Evolutionary conservation across 2,888 invertebrate genomes (phyloP).

Genomic region (Asteroscopus sphinx): DNA sequence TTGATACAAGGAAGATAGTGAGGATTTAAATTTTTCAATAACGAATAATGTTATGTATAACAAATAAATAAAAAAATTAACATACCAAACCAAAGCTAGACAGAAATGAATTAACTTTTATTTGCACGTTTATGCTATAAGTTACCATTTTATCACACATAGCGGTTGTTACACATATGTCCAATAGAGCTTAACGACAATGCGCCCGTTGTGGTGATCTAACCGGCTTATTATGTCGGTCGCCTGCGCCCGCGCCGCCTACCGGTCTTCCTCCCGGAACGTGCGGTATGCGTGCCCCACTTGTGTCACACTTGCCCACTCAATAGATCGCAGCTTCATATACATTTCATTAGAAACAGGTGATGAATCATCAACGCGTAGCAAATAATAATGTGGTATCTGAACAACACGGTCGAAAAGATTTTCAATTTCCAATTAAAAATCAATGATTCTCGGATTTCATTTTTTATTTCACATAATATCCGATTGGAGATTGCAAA

Average conservation of each 20-base stretch:
- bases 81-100: neutral
- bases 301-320: slow-evolving; percentile 56
- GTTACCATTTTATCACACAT: slow-evolving; percentile 17
- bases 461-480: slow-evolving; percentile 32
- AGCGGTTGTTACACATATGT: slow-evolving; percentile 39
- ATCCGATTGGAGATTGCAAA: slow-evolving; percentile 43
- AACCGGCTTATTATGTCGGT: slow-evolving; percentile 62
- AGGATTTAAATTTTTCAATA: too few relatives aligned
- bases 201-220: slow-evolving; percentile 53
- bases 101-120: neutral
- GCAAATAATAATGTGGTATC: slow-evolving; percentile 11
- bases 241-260: slow-evolving; percentile 34
- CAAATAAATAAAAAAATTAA: neutral
- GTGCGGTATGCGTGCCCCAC: slow-evolving; percentile 64
- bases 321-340: slow-evolving; percentile 53
- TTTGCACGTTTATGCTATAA: slow-evolving; percentile 16
- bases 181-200: slow-evolving; percentile 47
- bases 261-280: slow-evolving; percentile 42
- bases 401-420: slow-evolving; percentile 1
- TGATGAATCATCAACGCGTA: slow-evolving; percentile 29
- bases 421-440: slow-evolving; percentile 15
- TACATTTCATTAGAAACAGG: slow-evolving; percentile 52
- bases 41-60: too few relatives aligned
- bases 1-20: too few relatives aligned
- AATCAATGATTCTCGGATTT: slow-evolving; percentile 5